Evolutionary conservation across 35 echinoderm and acorn worm genomes (phyloP).

Genomic region (Diadema setosum): DNA sequence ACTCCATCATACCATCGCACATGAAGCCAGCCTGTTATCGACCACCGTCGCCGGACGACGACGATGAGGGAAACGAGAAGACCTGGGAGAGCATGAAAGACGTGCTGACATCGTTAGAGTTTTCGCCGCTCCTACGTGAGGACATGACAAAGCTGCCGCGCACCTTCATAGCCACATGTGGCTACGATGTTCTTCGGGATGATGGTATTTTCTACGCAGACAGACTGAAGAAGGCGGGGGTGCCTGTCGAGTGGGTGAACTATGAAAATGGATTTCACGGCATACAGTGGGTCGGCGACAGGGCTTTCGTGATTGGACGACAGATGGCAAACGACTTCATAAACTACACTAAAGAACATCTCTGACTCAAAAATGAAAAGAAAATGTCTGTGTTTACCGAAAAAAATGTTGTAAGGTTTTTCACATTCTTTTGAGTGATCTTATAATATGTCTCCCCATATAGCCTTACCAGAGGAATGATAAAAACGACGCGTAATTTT

Average conservation of each 20-base stretch:
- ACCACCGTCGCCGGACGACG: neutral
- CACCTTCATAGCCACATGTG: constrained; percentile 69
- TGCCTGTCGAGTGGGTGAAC: constrained; percentile 55
- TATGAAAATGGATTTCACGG: constrained; percentile 86
- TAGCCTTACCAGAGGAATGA: too few species aligned
- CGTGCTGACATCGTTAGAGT: neutral
- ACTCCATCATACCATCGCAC: constrained; percentile 22
- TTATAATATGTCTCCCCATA: too few species aligned
- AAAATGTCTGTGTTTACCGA: too few species aligned
- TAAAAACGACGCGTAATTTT: too few species aligned
- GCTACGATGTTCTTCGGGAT: constrained; percentile 65
- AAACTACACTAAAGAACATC: neutral
- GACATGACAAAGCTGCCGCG: constrained; percentile 52
- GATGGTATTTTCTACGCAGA: constrained; percentile 77
- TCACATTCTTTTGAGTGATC: too few species aligned
- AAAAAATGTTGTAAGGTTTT: too few species aligned
- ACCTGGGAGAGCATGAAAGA: constrained; percentile 6
- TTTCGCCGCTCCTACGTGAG: constrained; percentile 43
- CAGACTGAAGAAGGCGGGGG: constrained; percentile 42
- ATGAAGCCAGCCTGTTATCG: neutral
- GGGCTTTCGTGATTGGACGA: neutral
- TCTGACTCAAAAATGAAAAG: neutral
- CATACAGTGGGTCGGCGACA: neutral
- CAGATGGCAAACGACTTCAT: neutral
- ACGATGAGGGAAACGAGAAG: neutral